Evolutionary conservation across 2,888 invertebrate genomes (phyloP), one percentile per base, ranked within the genome.

Genomic region (Antheraea assamensis): DNA sequence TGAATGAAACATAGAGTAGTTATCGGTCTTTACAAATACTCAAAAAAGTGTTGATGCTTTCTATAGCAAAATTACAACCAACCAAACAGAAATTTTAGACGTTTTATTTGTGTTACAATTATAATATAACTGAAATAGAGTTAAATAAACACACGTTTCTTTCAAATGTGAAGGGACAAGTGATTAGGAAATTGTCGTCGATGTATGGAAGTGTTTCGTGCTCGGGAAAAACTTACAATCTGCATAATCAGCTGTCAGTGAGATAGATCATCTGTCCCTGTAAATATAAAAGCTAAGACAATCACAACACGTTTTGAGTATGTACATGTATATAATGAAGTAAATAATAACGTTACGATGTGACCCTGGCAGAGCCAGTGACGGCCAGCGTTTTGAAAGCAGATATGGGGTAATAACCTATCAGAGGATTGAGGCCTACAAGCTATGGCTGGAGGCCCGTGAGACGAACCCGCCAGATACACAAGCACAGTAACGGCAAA

Each of bases 211-310:
- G 92, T 92, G 91, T 88, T 90, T 87, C 90, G 92, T 91, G 90
- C 87, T 89, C 87, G 85, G 92, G 92, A 92, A 94, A 94, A 94
- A 93, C 94, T 92, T 91, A 91, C 93, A 92, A 92, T 95, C 94
- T 93, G 93, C 95, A 94, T 95, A 95, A 95, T 95, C 95, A 95
- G 95, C 94, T 95, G 95, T 95, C 95, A 95, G 91, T 93, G 93
- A 95, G 90, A 91, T 89, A 92, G 92, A 95, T 95, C 95, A 95
- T 94, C 94, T 95, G 95, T 94, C 93, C 89, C 90, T 93, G 95
- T 94, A 94, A 94, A 94, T 94, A 94, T 92, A 91, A 93, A 92
- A 92, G 90, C 90, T 92, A 89, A 94, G 90, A 92, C 91, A 88
- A 92, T 90, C 92, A 92, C 88, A 93, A 92, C 90, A 91, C 89